Conservation (phyloP, 2,888 invertebrate genomes). For the Gastrophysa polygoni region DNA sequence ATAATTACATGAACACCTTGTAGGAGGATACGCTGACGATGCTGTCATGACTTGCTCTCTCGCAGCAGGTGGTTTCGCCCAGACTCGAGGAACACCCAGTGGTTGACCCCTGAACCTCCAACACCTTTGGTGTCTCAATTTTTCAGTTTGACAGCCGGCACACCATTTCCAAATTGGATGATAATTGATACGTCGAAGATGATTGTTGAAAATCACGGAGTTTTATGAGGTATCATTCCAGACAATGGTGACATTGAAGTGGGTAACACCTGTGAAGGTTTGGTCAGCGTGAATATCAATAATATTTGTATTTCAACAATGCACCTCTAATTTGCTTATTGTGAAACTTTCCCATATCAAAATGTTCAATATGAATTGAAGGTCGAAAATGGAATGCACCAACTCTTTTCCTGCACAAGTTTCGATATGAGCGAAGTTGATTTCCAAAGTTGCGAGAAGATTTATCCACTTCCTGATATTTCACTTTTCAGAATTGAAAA, state of each 20-base stretch:
- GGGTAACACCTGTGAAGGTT: neutral
- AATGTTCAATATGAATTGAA: no score
- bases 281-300: neutral
- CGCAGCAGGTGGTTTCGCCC: conserved; percentile 45
- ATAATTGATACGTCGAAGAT: conserved; percentile 30
- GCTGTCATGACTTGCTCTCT: conserved; percentile 46
- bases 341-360: no score
- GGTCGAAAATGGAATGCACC: no score
- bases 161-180: conserved; percentile 21
- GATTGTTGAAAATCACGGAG: conserved; percentile 23
- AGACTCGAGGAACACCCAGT: conserved; percentile 29
- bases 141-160: conserved; percentile 29
- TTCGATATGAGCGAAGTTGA: no score
- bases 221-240: neutral
- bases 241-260: neutral
- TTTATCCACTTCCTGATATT: no score
- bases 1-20: no score
- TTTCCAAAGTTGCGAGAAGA: no score
- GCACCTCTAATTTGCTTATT: neutral
- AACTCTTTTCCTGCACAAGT: no score
- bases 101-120: conserved; percentile 35
- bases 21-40: conserved; percentile 38
- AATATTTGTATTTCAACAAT: neutral
- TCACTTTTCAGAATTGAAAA: no score
- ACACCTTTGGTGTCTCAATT: conserved; percentile 33